Base-by-base conservation (phyloP, 2,113 vertebrate species). In the Amblyornis subalaris region DNA sequence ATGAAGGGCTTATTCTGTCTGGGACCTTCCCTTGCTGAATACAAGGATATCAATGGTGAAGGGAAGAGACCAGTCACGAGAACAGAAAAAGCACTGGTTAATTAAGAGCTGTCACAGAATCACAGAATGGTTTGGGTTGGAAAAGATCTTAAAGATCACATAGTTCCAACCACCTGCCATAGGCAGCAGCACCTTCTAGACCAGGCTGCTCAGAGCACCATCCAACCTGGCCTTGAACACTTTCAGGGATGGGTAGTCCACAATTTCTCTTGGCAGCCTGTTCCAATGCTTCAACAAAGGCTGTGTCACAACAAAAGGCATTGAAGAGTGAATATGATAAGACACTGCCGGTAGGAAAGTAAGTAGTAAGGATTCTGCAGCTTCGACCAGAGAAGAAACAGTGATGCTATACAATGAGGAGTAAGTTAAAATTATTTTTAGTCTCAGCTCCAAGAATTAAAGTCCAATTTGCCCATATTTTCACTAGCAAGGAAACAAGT, bases 41-140 rank as follows among this genome's bases (percentile, higher is more conserved):
- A 15, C 44, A 73, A 89, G n/a, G 8, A 4, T 33, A 67, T 19
- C 7, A 51, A 0, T 7, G 12, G 22, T 42, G 48, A 86, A 61
- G 22, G 25, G 26, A 87, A 81, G 26, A 92, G 44, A 64, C 4
- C 0, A 0, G 9, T 44, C 40, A 28, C 0, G 0, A 55, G 25
- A 67, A 58, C 33, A 84, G 14, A 71, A 79, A 71, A 74, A 47
- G 16, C 19, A 36, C 7, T 10, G 10, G 23, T 50, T 48, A 73
- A 4, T 57, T 35, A 64, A 81, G 22, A 81, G 19, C 13, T 54
- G 15, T 14, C 61, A 67, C 3, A 66, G 23, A 80, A 73, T 29
- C 44, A 58, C 14, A 51, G 12, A 58, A 29, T 21, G 33, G n/a
- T 67, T 29, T 36, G 10, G n/a, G 20, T 25, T 81, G 33, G 45